A percentile compares a stretch with the other conserved stretches of the same genome.
Evolutionary conservation across 2,113 vertebrate genomes (phyloP).

Genomic region (Etheostoma spectabile): DNA sequence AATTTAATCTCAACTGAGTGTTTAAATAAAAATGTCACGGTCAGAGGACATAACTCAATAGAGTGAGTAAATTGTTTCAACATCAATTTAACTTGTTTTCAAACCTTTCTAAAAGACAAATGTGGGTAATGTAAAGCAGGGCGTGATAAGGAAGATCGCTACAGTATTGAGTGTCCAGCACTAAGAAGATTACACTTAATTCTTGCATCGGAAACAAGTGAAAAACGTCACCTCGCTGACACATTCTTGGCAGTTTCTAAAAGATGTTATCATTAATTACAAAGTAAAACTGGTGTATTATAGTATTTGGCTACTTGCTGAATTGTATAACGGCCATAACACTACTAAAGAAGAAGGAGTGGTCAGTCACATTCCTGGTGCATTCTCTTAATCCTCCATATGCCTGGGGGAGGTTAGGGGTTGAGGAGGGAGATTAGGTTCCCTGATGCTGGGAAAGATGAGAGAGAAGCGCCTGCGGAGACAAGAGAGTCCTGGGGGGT

Average conservation of each 20-base stretch:
- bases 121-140: neutral
- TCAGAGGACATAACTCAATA: neutral
- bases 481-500: constrained; percentile 52
- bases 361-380: constrained; percentile 70
- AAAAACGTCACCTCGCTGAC: constrained; percentile 11
- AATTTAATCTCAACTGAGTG: constrained; percentile 18
- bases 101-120: constrained; percentile 29
- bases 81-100: constrained; percentile 35
- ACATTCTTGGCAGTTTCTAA: constrained; percentile 24
- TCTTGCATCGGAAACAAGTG: neutral
- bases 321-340: constrained; percentile 4
- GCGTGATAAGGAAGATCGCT: neutral
- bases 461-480: constrained; percentile 58
- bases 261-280: constrained; percentile 19
- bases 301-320: neutral
- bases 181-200: constrained; percentile 21
- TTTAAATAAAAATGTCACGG: neutral
- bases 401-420: constrained; percentile 71
- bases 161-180: constrained; percentile 21
- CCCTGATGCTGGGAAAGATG: constrained; percentile 76
- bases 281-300: constrained; percentile 20
- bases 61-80: constrained; percentile 40
- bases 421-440: constrained; percentile 76
- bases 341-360: constrained; percentile 46
- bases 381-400: constrained; percentile 67